Evolutionary conservation across 2,888 invertebrate genomes (phyloP), one percentile per base, ranked within the genome.

Genomic region (Zygaena filipendulae): DNA sequence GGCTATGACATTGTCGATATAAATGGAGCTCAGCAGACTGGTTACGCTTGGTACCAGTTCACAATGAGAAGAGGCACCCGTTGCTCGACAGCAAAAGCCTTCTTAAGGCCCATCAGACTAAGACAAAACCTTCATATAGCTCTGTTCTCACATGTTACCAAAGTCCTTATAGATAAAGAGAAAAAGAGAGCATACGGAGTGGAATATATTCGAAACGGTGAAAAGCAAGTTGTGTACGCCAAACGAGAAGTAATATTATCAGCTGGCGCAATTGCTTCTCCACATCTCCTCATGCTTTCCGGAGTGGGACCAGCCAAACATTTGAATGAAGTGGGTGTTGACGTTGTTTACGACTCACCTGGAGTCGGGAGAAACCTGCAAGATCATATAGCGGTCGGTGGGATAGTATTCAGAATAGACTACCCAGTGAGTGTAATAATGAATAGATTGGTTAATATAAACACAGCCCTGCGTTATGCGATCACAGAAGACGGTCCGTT

Each of bases 301-400:
- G 98, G 98, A 0, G 72, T 97, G 2, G 95, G 95, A 2, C 91
- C 92, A 0, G 82, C 75, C 11, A 60, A 83, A n/a, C 90, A 95
- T 52, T 69, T 95, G 3, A 57, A 81, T 36, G 84, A 90, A 40
- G 81, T 89, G 6, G 89, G 88, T 0, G 82, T 93, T 25, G 84
- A 87, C 6, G 84, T 92, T 21, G 81, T 94, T 3, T 85, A 85
- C 16, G 86, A 92, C 63, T 82, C 87, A 18, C 91, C 91, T 1
- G 92, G 92, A 2, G 94, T 95, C 0, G 95, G 95, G 0, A 83
- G 84, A 53, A 95, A 95, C 61, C 77, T 95, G 21, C 93, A 93
- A 66, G 95, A 95, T 63, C 95, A 95, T 59, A 92, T 95, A 27
- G 92, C 93, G 0, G 86, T 92, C 0, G 93, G 93, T 2, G 94